Percentiles rank a stretch among this genome's conserved stretches.
phyloP scores from a whole-genome alignment of 1,140 invertebrate genomes.

The Zophobas atratus region DNA sequence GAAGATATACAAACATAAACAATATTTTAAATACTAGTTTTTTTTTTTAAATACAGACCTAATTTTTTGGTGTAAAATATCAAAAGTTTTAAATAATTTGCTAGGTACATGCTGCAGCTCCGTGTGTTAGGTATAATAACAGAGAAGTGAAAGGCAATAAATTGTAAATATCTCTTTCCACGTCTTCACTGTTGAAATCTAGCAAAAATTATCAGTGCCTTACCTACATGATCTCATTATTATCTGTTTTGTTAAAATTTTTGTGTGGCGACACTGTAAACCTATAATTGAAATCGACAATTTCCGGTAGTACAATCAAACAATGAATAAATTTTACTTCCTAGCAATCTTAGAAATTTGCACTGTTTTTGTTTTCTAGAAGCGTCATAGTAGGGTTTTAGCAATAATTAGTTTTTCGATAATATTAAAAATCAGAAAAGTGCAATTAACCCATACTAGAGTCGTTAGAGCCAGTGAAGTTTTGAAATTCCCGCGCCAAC shows the following conservation, averaged over 20 bases:
- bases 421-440: slow-evolving; percentile 32
- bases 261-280: neutral
- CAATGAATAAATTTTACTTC: slow-evolving; percentile 1
- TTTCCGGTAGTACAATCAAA: neutral
- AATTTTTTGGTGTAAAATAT: no score
- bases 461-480: slow-evolving; percentile 2
- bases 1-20: no score
- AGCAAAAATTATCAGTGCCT: neutral
- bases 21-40: no score
- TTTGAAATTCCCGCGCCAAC: slow-evolving; percentile 31
- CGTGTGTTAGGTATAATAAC: no score
- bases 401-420: slow-evolving; percentile 37
- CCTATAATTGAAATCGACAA: neutral
- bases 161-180: no score
- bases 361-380: slow-evolving; percentile 37
- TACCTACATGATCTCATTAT: neutral
- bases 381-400: slow-evolving; percentile 38
- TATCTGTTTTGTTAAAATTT: neutral
- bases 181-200: no score
- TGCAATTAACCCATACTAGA: slow-evolving; percentile 6
- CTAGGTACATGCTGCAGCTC: no score
- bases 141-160: no score
- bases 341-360: slow-evolving; percentile 16
- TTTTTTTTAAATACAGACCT: no score
- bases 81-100: no score